A percentile compares a stretch with the other conserved stretches of the same genome.
phyloP scores from a whole-genome alignment of 2,888 invertebrate genomes.

The Spisula solida region DNA sequence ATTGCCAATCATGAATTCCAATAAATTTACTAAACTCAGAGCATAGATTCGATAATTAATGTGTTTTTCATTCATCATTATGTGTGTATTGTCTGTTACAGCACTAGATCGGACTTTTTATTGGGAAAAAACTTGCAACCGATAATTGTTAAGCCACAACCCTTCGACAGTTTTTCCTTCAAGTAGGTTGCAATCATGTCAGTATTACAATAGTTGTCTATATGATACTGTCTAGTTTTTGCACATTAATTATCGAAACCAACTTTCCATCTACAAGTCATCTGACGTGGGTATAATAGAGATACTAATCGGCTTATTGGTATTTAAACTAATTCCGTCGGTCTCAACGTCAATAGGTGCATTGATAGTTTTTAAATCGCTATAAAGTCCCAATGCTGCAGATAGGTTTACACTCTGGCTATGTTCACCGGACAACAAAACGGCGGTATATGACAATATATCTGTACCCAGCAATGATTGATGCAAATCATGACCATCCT shows the following conservation, averaged over 20 bases:
- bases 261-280: neutral
- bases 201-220: neutral
- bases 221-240: neutral
- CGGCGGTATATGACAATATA: too few relatives aligned
- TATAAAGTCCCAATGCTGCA: neutral
- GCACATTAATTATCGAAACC: neutral
- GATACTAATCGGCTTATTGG: neutral
- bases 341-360: neutral
- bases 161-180: neutral
- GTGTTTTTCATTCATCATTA: slow-evolving; percentile 11
- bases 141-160: slow-evolving; percentile 26
- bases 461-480: too few relatives aligned
- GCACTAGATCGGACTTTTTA: neutral
- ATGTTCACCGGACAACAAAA: neutral
- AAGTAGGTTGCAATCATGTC: slow-evolving; percentile 15
- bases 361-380: neutral
- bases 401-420: neutral
- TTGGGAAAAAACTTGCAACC: neutral
- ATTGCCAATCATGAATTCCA: too few relatives aligned
- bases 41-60: neutral
- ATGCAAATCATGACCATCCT: too few relatives aligned
- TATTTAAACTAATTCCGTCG: neutral
- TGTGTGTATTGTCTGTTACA: neutral
- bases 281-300: slow-evolving; percentile 15
- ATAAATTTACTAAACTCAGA: neutral